phyloP scores from a whole-genome alignment of 2,113 vertebrate species.

The Peucedramus taeniatus region DNA sequence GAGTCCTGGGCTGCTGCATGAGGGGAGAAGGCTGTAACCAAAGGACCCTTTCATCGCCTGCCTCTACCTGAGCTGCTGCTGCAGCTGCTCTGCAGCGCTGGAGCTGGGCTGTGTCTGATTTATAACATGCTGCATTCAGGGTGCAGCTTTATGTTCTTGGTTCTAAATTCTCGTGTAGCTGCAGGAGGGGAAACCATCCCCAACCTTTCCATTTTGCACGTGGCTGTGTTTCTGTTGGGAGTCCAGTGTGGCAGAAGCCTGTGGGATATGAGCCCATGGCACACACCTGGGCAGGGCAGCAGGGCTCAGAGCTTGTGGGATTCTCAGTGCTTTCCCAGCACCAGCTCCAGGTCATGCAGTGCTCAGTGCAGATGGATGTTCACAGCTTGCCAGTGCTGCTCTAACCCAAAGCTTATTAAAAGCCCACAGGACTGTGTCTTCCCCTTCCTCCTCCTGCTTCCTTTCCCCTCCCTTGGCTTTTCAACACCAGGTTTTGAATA shows the following conservation, averaged over 20 bases:
- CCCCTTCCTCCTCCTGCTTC: conserved; percentile 45
- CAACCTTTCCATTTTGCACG: not conserved
- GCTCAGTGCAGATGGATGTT: not conserved
- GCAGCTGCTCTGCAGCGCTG: not conserved
- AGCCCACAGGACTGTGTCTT: not conserved
- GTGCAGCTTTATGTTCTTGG: not conserved
- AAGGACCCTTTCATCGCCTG: fast-evolving
- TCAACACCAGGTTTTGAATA: conserved; percentile 31
- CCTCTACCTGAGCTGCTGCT: not conserved
- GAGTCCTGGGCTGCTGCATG: not conserved
- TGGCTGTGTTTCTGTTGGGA: not conserved
- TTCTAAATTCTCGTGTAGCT: not conserved
- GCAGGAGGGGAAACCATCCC: not conserved
- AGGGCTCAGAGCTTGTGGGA: not conserved
- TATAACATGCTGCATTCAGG: fast-evolving
- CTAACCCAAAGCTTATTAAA: not conserved
- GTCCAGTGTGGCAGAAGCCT: fast-evolving
- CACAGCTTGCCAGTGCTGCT: not conserved
- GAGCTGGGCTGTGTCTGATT: not conserved
- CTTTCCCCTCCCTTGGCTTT: conserved; percentile 1
- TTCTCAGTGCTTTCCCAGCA: not conserved
- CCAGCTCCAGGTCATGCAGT: not conserved
- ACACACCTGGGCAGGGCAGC: not conserved
- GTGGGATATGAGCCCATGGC: fast-evolving
- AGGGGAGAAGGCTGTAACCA: not conserved